These are phyloP conservation scores for Pyralis farinalis DNA, from an alignment of 2,888 invertebrate species.

Conservation along the genomic window DNA sequence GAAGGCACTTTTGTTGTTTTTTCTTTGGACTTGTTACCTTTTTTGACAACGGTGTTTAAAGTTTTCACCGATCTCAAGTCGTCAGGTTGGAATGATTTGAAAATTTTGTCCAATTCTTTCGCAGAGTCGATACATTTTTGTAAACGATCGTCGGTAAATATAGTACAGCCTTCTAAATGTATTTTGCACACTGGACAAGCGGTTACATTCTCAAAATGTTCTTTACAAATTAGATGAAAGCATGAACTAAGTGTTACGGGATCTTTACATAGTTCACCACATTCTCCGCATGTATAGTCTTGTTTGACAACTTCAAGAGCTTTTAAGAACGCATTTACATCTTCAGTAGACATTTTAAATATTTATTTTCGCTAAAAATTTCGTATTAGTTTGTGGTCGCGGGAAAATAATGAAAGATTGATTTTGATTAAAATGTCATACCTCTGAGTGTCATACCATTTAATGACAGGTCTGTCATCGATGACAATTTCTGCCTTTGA, in stretches of 20 bases:
- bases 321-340: conserved; percentile 46
- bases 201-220: conserved; percentile 46
- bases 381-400: neutral
- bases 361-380: conserved; percentile 35
- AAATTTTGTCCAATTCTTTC: conserved; percentile 43
- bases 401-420: too few species aligned
- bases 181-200: conserved; percentile 52
- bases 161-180: conserved; percentile 38
- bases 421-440: too few species aligned
- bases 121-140: conserved; percentile 42
- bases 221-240: conserved; percentile 60
- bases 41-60: conserved; percentile 8
- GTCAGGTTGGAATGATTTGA: conserved; percentile 31
- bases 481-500: too few species aligned
- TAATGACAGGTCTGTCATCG: too few species aligned
- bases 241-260: conserved; percentile 65
- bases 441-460: too few species aligned
- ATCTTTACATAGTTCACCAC: conserved; percentile 52
- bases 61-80: conserved; percentile 16
- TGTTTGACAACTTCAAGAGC: conserved; percentile 55
- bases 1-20: conserved; percentile 10
- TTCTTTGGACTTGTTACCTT: conserved; percentile 14
- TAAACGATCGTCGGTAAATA: conserved; percentile 44
- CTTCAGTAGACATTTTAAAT: conserved; percentile 31
- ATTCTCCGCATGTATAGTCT: conserved; percentile 55